phyloP scores from a whole-genome alignment of 2,888 invertebrate genomes.

The Pecten maximus region DNA sequence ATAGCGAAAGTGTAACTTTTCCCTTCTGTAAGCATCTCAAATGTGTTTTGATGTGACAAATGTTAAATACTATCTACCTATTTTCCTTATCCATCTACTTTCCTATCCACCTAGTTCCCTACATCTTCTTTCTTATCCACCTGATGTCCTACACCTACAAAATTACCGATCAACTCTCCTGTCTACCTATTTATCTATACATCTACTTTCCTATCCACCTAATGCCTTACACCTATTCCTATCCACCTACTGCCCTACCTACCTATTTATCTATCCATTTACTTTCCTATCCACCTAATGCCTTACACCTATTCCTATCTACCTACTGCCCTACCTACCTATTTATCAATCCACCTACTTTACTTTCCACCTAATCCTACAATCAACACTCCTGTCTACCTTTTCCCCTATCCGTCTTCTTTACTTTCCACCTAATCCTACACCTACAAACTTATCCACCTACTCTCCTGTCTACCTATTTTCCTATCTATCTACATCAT shows the following conservation, averaged over 20 bases:
- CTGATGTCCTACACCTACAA: neutral
- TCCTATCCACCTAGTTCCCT: neutral
- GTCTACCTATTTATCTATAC: neutral
- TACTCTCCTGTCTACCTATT: too few species aligned
- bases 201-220: neutral
- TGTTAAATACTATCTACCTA: too few species aligned
- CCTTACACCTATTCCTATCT: neutral
- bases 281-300: neutral
- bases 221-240: neutral
- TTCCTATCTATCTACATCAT: too few species aligned
- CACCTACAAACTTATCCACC: too few species aligned
- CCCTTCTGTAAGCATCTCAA: too few species aligned
- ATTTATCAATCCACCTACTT: neutral
- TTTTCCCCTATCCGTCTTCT: neutral
- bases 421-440: too few species aligned
- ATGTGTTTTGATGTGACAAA: too few species aligned
- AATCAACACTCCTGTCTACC: neutral
- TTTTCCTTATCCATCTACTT: neutral
- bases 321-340: neutral
- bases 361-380: neutral
- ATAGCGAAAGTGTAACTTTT: too few species aligned
- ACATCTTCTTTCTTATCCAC: too few species aligned
- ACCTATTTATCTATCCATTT: neutral
- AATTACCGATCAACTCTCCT: neutral
- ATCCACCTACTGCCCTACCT: neutral